Evolutionary conservation across 2,797 vertebrate genomes (phyloP).

Genomic region (Onychomys leucogaster): DNA sequence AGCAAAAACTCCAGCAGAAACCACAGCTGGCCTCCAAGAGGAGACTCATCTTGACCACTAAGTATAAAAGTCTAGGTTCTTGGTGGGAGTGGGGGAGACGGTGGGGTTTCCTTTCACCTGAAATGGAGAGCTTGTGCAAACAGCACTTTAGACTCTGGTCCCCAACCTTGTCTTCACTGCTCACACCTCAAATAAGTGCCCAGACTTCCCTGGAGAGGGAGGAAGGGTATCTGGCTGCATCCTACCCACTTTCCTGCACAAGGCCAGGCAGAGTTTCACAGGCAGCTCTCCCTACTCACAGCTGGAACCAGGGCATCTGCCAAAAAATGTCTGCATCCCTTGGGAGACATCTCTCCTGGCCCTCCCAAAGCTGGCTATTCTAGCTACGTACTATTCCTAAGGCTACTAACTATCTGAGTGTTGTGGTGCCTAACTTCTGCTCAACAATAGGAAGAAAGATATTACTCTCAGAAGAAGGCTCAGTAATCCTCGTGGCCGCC

Average conservation of each 20-base stretch:
- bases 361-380: not conserved
- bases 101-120: not conserved
- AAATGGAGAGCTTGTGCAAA: constrained; percentile 13
- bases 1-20: constrained; percentile 42
- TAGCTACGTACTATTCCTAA: not conserved
- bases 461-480: constrained; percentile 25
- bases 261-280: not conserved
- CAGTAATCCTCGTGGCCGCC: constrained; percentile 32
- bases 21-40: not conserved
- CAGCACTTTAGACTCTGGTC: not conserved
- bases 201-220: not conserved
- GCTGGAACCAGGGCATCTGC: not conserved
- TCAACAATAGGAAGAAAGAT: not conserved
- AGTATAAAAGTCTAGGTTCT: constrained; percentile 11
- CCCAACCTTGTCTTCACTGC: not conserved
- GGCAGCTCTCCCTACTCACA: not conserved
- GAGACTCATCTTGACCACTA: not conserved
- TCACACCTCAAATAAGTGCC: not conserved
- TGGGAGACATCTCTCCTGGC: not conserved
- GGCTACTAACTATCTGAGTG: not conserved
- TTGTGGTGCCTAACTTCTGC: not conserved
- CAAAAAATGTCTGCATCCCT: not conserved
- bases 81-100: too few relatives aligned
- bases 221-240: not conserved
- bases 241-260: not conserved